phyloP scores from a whole-genome alignment of 2,797 vertebrate genomes.

The Ambastaia sidthimunki region DNA sequence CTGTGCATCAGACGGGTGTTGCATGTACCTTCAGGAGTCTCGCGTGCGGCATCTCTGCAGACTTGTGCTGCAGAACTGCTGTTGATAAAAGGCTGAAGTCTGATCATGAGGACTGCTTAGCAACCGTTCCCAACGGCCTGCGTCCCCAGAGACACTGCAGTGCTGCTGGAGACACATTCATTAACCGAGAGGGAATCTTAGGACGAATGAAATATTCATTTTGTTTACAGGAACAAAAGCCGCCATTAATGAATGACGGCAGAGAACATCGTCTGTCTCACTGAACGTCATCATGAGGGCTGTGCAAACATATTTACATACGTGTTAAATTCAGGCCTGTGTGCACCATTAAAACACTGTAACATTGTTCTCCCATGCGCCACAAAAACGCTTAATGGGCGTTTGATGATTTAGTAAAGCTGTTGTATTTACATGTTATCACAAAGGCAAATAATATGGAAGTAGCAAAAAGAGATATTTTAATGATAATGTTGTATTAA shows the following conservation, averaged over 20 bases:
- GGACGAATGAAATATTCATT: conserved; percentile 62
- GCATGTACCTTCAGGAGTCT: conserved; percentile 9
- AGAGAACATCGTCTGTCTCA: conserved; percentile 55
- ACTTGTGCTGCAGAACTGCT: conserved; percentile 51
- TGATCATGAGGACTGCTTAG: conserved; percentile 53
- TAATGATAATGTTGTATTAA: background rate
- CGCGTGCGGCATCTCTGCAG: conserved; percentile 19
- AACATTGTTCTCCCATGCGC: background rate
- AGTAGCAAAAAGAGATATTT: background rate
- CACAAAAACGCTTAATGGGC: background rate
- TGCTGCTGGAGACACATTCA: conserved; percentile 57
- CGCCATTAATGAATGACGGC: conserved; percentile 61
- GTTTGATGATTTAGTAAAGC: conserved; percentile 3
- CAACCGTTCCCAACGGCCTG: conserved; percentile 57
- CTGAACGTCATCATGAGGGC: conserved; percentile 27
- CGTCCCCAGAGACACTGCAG: conserved; percentile 53
- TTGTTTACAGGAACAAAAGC: conserved; percentile 64
- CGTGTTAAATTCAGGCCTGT: conserved; percentile 19
- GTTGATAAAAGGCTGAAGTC: conserved; percentile 50
- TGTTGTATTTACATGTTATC: background rate
- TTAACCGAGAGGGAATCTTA: conserved; percentile 62
- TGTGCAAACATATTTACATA: conserved; percentile 49
- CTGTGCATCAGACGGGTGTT: conserved; percentile 21
- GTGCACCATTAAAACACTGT: background rate
- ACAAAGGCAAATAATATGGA: background rate